Evolutionary conservation across 23 tunicate species (phyloP), one percentile per base, ranked within the genome.

Genomic region (Aplidium turbinatum): DNA sequence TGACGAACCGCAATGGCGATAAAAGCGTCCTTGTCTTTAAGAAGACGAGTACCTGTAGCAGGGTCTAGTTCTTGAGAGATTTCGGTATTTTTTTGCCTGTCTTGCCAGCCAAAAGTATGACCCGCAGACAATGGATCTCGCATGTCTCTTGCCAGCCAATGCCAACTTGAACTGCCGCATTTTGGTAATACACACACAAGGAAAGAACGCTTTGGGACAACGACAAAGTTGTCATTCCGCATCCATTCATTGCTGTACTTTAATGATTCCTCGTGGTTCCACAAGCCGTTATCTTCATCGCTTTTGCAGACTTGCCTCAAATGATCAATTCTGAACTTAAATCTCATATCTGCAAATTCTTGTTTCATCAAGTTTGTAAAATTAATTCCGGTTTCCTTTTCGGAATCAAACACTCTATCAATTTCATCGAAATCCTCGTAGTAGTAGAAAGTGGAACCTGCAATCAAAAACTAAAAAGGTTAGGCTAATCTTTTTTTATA

Each of bases 101-200:
- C 72, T 47, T 58, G 78, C 71, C 72, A 63, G 13, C 75, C 74
- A 18, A 81, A 48, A 24, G n/a, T 34, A 33, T 33, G 45, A 4
- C 58, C 61, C 4, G 61, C 71, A 4, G 86, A 32, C 56, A 35
- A 27, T 1, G 84, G 84, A n/a, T 79, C 76, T 20, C 64, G 26
- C 72, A 70, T 45, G 60, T 70, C 72, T 13, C 74, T 35, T 0
- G 67, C 71, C 42, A 81, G 32, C 71, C 38, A 32, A 45, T 81
- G 86, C 86, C 86, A 81, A 33, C 75, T 70, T 2, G 73, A 26
- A 58, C 78, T 70, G 70, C 86, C 78, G 28, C 78, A 81, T 45
- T 81, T 81, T 3, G 86, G 86, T 50, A 81, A n/a, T 19, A 58
- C 78, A 31, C 86, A 81, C 4, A 81, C 31, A 28, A 81, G 35